phyloP scores from a whole-genome alignment of 2,888 invertebrate genomes.

The Sphaerophoria rueppellii region DNA sequence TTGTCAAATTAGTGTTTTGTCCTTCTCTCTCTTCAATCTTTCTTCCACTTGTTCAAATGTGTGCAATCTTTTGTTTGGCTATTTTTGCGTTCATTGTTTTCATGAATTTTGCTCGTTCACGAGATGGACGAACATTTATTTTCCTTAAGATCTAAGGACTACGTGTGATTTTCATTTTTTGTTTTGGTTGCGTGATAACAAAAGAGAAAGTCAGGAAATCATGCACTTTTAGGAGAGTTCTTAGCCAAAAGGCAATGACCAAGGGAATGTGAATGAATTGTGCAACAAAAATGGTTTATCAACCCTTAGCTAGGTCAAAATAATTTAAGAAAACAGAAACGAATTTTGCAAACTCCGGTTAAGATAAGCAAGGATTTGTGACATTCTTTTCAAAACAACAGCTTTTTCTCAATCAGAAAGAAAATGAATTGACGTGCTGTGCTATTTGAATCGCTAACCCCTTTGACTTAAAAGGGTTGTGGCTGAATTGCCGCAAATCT shows the following conservation, averaged over 20 bases:
- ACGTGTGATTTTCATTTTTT: not conserved
- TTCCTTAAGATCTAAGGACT: not conserved
- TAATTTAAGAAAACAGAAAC: too few relatives aligned
- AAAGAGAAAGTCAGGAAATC: not conserved
- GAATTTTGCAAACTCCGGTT: too few relatives aligned
- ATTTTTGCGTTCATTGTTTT: slow-evolving; percentile 52
- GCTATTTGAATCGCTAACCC: too few relatives aligned
- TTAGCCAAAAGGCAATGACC: not conserved
- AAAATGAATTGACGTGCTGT: too few relatives aligned
- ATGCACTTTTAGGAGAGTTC: not conserved
- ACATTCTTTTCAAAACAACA: too few relatives aligned
- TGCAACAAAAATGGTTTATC: not conserved
- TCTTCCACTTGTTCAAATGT: not conserved
- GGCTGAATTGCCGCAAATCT: too few relatives aligned
- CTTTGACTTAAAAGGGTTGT: too few relatives aligned
- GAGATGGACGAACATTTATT: not conserved
- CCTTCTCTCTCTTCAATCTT: not conserved
- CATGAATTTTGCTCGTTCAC: slow-evolving; percentile 39
- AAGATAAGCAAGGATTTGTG: too few relatives aligned
- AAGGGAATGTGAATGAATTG: not conserved
- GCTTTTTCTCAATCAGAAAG: too few relatives aligned
- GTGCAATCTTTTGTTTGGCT: slow-evolving; percentile 26
- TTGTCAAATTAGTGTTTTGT: slow-evolving; percentile 50
- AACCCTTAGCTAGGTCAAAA: not conserved
- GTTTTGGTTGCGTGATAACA: not conserved